Percentiles rank a stretch among this genome's conserved stretches.
Evolutionary conservation across 2,797 vertebrate species (phyloP).

Genomic region (Apogon talboti): DNA sequence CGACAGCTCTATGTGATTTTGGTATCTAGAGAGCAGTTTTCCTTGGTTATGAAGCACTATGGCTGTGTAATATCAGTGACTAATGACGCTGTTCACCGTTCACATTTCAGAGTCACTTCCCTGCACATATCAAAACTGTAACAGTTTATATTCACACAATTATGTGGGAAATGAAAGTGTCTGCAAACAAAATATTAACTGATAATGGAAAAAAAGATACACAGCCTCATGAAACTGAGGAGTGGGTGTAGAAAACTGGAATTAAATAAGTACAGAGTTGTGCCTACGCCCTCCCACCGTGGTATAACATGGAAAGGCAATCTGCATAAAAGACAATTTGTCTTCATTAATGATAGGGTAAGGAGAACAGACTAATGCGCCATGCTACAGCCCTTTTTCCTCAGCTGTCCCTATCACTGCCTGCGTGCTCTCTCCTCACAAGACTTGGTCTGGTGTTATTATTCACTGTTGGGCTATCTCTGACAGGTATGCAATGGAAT

Average conservation of each 20-base stretch:
- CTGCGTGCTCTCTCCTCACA: slow-evolving; percentile 48
- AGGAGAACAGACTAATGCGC: slow-evolving; percentile 49
- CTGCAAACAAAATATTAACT: slow-evolving; percentile 52
- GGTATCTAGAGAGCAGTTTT: slow-evolving; percentile 26
- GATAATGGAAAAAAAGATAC: slow-evolving; percentile 57
- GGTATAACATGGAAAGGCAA: slow-evolving; percentile 52
- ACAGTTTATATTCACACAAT: slow-evolving; percentile 55
- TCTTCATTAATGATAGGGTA: slow-evolving; percentile 72
- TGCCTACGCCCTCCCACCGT: slow-evolving; percentile 31
- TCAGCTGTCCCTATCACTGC: slow-evolving; percentile 43
- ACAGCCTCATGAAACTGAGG: slow-evolving; percentile 22
- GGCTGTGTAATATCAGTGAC: slow-evolving; percentile 55
- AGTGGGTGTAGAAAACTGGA: slow-evolving; percentile 31
- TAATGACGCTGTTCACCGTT: slow-evolving; percentile 44
- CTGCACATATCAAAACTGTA: slow-evolving; percentile 37
- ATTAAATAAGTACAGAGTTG: slow-evolving; percentile 33
- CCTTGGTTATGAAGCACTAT: slow-evolving; percentile 25
- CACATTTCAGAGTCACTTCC: slow-evolving; percentile 36
- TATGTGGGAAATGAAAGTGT: slow-evolving; percentile 60
- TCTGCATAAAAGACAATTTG: slow-evolving; percentile 66
- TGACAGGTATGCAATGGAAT: slow-evolving; percentile 80
- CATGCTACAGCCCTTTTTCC: slow-evolving; percentile 37
- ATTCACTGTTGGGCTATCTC: slow-evolving; percentile 71
- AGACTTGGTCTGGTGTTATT: slow-evolving; percentile 65
- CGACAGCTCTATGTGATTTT: slow-evolving; percentile 18